Evolutionary conservation across 2,888 invertebrate genomes (phyloP), one percentile per base, ranked within the genome.

Genomic region (Amphipyra tragopoginis): DNA sequence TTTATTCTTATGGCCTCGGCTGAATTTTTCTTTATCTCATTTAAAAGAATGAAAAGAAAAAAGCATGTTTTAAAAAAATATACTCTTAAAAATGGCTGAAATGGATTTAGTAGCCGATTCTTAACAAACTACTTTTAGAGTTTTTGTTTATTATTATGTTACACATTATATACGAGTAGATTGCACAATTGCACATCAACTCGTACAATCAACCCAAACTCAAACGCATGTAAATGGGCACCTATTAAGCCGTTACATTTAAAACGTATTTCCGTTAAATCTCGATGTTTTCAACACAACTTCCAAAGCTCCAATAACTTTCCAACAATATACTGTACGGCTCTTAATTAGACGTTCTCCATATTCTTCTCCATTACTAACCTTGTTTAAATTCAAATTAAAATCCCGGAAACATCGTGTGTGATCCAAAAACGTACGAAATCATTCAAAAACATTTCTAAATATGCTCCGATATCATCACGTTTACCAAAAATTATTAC

Each of bases 321-420:
- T 48, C 59, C 64, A 65, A 68, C 71, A 75, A 76, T 70, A 75
- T 73, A 69, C 45, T 34, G 45, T 72, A 62, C 59, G 21, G 34
- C 57, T 62, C 67, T 72, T 76, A 81, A 80, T 80, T 75, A 75
- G 72, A 77, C 57, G 34, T 55, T 34, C 29, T 59, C 53, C 55
- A 70, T 57, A 58, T 62, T 62, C 71, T 68, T 71, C 44, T 63
- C 54, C 21, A 57, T 68, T 68, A 56, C 63, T 62, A 60, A 77
- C 52, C 57, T 71, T 75, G 72, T 76, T 71, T 73, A 81, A 80
- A 80, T 75, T 75, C 75, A 80, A 79, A 81, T 85, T 79, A 78
- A 73, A 71, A 65, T 40, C 78, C 86, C 90, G 90, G 91, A 91
- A 91, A 84, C 93, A 34, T 81, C 92, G 92, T 93, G 93, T 90